A percentile compares a stretch with the other conserved stretches of the same genome.
Conservation (phyloP, 2,113 vertebrate genomes). For the Malurus melanocephalus region DNA sequence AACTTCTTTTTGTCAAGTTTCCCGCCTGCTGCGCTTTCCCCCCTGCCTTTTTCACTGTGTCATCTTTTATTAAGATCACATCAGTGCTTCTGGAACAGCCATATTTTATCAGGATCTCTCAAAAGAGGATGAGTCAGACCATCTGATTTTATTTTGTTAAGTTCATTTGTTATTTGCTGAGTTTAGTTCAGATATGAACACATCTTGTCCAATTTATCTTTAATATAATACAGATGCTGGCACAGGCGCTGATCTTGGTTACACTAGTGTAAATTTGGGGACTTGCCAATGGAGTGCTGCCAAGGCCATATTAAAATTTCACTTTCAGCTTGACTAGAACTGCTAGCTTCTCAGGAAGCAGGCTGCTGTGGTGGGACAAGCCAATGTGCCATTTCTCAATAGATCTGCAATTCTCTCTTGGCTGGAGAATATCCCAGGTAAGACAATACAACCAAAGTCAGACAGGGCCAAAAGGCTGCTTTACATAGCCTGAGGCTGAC, state of each 20-base stretch:
- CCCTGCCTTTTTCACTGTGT: background rate
- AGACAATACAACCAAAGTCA: background rate
- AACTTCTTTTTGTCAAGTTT: slow-evolving; percentile 8
- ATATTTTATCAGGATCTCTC: slow-evolving; percentile 11
- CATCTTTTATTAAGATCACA: slow-evolving; percentile 39
- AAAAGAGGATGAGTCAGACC: slow-evolving; percentile 32
- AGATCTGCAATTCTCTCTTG: slow-evolving; percentile 46
- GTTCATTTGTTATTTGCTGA: slow-evolving; percentile 22
- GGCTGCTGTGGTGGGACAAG: slow-evolving; percentile 28
- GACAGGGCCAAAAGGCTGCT: slow-evolving; percentile 54
- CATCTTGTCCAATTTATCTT: slow-evolving; percentile 41
- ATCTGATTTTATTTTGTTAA: slow-evolving; percentile 51
- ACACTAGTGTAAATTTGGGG: slow-evolving; percentile 44
- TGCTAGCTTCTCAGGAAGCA: slow-evolving; percentile 66
- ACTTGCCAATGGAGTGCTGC: slow-evolving; percentile 10
- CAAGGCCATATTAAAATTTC: slow-evolving; percentile 56
- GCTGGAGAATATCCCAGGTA: slow-evolving; percentile 56
- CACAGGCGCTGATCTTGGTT: background rate
- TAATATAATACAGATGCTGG: slow-evolving; percentile 34
- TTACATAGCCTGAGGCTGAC: slow-evolving; percentile 56
- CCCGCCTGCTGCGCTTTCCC: background rate
- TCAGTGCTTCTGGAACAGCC: slow-evolving; percentile 9
- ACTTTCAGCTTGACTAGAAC: slow-evolving; percentile 37
- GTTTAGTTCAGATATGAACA: slow-evolving; percentile 21
- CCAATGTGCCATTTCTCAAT: background rate